These are phyloP conservation scores for Parazoanthus swiftii DNA, from an alignment of 92 coral and sea anemone genomes.

Conservation along the genomic window DNA sequence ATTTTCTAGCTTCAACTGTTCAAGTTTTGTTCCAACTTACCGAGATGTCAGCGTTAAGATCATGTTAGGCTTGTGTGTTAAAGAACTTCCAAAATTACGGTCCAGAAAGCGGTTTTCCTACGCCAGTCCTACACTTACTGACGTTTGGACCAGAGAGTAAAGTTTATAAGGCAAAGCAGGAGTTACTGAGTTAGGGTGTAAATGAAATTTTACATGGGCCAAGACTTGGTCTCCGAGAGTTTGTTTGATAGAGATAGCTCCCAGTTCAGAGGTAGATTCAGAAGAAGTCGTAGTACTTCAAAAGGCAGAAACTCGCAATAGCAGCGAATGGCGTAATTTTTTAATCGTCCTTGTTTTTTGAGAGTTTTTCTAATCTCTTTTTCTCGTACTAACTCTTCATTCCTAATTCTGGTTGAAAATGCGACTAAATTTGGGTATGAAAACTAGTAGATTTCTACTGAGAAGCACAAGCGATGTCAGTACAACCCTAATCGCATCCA, in stretches of 20 bases:
- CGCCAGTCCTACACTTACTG: not conserved
- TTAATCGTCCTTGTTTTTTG: not conserved
- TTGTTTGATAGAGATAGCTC: not conserved
- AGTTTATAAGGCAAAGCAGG: not conserved
- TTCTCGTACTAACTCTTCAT: not conserved
- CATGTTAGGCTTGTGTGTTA: not conserved
- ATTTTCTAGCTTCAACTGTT: not conserved
- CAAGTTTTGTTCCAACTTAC: not conserved
- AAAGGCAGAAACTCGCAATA: not conserved
- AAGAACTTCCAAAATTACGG: not conserved
- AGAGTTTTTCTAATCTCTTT: not conserved
- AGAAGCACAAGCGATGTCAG: no score
- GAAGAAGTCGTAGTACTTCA: not conserved
- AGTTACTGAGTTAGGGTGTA: not conserved
- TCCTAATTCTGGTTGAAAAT: no score
- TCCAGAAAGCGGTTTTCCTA: not conserved
- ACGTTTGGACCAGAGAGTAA: not conserved
- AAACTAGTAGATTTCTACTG: no score
- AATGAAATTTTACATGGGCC: not conserved
- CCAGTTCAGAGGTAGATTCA: not conserved
- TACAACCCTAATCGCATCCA: no score
- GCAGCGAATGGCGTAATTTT: not conserved
- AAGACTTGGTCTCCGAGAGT: not conserved
- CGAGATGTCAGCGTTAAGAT: not conserved
- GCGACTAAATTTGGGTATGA: not conserved